phyloP scores from a whole-genome alignment of 2,113 vertebrate genomes.

The Sarotherodon lohbergeri region DNA sequence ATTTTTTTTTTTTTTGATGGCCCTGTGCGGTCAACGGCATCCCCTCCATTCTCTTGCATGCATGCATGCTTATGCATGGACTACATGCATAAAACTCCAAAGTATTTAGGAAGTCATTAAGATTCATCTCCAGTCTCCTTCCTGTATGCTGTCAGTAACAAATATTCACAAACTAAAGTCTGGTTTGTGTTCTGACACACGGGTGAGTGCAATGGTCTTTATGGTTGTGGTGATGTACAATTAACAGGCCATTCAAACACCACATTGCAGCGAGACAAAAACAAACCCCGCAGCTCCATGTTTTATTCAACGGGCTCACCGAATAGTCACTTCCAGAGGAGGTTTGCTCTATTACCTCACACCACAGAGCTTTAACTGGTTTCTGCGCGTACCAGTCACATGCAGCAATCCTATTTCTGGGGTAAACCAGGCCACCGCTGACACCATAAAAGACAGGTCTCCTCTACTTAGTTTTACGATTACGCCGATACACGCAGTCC shows the following conservation, averaged over 20 bases:
- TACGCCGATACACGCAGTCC: conserved; percentile 31
- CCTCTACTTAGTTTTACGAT: conserved; percentile 48
- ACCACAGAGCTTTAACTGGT: not conserved
- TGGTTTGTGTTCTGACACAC: not conserved
- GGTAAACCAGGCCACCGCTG: not conserved
- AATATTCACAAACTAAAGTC: not conserved
- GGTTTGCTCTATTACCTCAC: not conserved
- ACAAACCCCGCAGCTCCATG: not conserved
- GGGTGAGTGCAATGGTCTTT: not conserved
- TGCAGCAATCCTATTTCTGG: not conserved
- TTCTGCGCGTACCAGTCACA: not conserved
- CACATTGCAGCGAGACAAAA: not conserved
- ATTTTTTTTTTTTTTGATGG: rapidly evolving
- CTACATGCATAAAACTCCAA: not conserved
- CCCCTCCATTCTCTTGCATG: not conserved
- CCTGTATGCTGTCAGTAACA: not conserved
- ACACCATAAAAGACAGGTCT: conserved; percentile 38
- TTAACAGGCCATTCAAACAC: not conserved
- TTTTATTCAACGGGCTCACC: not conserved
- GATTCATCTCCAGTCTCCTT: not conserved
- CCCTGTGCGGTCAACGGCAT: rapidly evolving
- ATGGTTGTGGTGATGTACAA: not conserved
- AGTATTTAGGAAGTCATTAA: not conserved
- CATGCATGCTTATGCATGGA: not conserved
- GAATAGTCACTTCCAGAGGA: not conserved